Base-by-base conservation (phyloP, 1,140 invertebrate species). In the Archivesica marissinica region DNA sequence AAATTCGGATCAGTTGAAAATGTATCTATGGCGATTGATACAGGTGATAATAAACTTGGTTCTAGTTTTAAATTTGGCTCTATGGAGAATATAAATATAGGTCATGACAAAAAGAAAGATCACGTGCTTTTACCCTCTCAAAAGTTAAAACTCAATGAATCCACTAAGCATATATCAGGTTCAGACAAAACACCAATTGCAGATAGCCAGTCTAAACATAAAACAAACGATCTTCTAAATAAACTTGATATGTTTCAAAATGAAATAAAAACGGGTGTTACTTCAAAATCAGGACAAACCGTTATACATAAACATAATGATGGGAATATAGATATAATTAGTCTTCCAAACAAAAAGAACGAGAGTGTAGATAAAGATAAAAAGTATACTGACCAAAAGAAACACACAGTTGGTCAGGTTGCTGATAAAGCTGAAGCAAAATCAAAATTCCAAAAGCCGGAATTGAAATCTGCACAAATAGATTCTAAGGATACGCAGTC, bases 1-100 rank as follows among this genome's bases (percentile, higher is more conserved):
- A 74, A 83, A 75, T 83, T 83, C 64, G 80, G 80, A 28, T 83
- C 80, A 1, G 33, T 83, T 13, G 80, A 83, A 83, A 83, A 83
- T 41, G 28, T 83, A 7, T 74, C 70, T 23, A 35, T 28, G 0
- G 70, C 38, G 1, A 30, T 17, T 50, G 38, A 52, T 30, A 47
- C 20, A 7, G 30, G 41, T 56, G 44, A 25, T 35, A 41, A 47
- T 41, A 44, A 54, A n/a, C 23, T 83, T 30, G 44, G 39, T 6
- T 23, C 28, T 30, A 83, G 75, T n/a, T 75, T 56, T 30, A 83
- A 83, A 64, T 83, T 83, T 44, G 80, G 80, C 15, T 83, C 80
- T 39, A 75, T 83, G 80, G 80, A 83, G 28, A 83, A 83, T 39
- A 74, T 83, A 75, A 44, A 68, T 33, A 7, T 44, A 7, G 68